Evolutionary conservation across 2,797 vertebrate genomes (phyloP).

Genomic region (Australoheros facetus): DNA sequence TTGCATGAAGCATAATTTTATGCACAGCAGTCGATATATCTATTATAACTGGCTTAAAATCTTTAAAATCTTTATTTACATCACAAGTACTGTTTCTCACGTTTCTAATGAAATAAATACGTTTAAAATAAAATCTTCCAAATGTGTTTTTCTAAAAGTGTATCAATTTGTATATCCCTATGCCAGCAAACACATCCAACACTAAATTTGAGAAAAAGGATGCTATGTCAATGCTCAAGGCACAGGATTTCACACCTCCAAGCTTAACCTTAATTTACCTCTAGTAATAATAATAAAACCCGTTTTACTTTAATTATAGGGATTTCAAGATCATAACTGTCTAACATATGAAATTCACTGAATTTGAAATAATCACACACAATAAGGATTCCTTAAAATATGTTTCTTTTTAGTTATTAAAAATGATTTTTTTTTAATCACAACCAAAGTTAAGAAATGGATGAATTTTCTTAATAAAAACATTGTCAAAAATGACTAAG

Average conservation of each 20-base stretch:
- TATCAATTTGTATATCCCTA: neutral
- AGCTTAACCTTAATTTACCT: no score
- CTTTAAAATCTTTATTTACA: neutral
- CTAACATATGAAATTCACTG: neutral
- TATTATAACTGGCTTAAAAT: neutral
- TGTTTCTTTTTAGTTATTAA: constrained; percentile 82
- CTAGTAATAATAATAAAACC: no score
- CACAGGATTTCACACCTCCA: neutral
- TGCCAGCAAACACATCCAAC: neutral
- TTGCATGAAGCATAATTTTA: neutral
- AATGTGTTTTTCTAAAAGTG: neutral
- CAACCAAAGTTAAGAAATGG: constrained; percentile 80
- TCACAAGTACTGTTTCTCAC: neutral
- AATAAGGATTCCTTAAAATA: constrained; percentile 79
- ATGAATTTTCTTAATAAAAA: constrained; percentile 78
- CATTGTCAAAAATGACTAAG: constrained; percentile 68
- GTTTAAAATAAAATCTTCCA: neutral
- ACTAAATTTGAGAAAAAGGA: neutral
- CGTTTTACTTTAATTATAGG: neutral
- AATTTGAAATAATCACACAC: constrained; percentile 57
- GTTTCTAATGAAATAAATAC: neutral
- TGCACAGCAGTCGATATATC: neutral
- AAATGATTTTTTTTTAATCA: constrained; percentile 77
- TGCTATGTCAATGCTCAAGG: neutral
- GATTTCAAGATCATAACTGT: neutral